Evolutionary conservation across 2,113 vertebrate species (phyloP).

Genomic region (Candoia aspera): DNA sequence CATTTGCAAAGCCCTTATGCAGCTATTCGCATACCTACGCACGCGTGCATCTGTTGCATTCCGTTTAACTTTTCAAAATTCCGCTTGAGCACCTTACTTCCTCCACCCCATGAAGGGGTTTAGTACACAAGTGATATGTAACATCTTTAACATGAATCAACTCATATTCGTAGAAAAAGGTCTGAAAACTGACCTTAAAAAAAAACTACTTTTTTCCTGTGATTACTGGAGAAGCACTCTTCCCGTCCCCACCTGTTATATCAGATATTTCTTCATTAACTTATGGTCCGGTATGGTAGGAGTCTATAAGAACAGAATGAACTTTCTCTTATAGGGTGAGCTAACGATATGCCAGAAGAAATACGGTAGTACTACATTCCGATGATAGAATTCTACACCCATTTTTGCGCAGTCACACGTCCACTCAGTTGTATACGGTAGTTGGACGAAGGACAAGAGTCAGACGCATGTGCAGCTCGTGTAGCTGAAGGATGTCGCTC

Average conservation of each 20-base stretch:
- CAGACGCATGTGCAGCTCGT: constrained; percentile 4
- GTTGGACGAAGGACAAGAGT: constrained; percentile 6
- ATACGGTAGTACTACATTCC: neutral
- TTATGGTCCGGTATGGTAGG: constrained; percentile 27
- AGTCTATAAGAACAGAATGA: constrained; percentile 24
- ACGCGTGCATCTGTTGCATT: neutral
- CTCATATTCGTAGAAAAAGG: neutral
- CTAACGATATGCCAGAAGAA: neutral
- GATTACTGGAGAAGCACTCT: constrained; percentile 23
- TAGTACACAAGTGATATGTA: neutral
- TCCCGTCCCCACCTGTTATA: constrained; percentile 8
- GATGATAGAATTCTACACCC: neutral
- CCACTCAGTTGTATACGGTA: constrained; percentile 3
- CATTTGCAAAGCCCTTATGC: constrained; percentile 33
- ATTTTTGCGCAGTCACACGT: neutral
- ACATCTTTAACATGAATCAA: neutral
- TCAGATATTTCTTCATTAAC: constrained; percentile 40
- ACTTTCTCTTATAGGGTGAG: constrained; percentile 34
- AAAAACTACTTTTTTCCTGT: neutral
- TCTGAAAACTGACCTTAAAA: neutral
- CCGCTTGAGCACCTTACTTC: neutral
- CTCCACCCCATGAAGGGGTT: constrained; percentile 7
- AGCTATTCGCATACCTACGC: neutral
- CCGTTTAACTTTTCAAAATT: constrained; percentile 5
- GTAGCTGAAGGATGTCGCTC: neutral